These are phyloP conservation scores for Mixornis gularis DNA, from an alignment of 2,113 vertebrate genomes.

Conservation along the genomic window DNA sequence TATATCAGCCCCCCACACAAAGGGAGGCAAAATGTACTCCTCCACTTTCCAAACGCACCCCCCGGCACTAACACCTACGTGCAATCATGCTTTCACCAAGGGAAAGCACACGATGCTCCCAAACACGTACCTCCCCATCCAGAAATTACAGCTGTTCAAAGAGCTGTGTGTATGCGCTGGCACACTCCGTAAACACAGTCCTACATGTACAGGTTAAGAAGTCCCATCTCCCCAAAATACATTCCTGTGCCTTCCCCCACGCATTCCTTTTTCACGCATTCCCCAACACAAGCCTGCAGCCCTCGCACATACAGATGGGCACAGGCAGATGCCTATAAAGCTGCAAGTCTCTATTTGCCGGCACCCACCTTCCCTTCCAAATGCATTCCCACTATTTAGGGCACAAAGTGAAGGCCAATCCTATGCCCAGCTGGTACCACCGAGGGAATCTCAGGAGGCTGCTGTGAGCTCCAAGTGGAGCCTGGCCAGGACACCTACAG, in stretches of 20 bases:
- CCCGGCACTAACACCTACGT: background rate
- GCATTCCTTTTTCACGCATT: background rate
- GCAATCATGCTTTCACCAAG: background rate
- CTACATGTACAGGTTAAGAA: background rate
- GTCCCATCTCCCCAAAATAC: background rate
- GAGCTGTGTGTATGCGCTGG: background rate
- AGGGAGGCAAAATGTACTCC: background rate
- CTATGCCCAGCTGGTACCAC: background rate
- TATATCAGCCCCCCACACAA: background rate
- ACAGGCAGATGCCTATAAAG: background rate
- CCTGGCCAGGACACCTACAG: constrained; percentile 12
- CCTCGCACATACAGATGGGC: background rate
- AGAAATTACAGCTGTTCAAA: background rate
- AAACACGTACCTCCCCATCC: background rate
- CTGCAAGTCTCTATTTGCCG: background rate
- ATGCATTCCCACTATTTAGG: background rate
- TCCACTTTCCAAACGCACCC: background rate
- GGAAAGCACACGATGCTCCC: background rate
- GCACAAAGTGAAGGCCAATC: background rate
- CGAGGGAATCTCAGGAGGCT: constrained; percentile 5
- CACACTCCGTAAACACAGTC: background rate
- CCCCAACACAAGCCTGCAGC: background rate
- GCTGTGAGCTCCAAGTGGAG: constrained; percentile 18
- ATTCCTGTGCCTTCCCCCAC: background rate
- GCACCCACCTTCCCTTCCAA: constrained; percentile 22